Percentiles rank a stretch among this genome's conserved stretches.
Conservation (phyloP, 2,888 invertebrate genomes). For the Lithosia quadra region DNA sequence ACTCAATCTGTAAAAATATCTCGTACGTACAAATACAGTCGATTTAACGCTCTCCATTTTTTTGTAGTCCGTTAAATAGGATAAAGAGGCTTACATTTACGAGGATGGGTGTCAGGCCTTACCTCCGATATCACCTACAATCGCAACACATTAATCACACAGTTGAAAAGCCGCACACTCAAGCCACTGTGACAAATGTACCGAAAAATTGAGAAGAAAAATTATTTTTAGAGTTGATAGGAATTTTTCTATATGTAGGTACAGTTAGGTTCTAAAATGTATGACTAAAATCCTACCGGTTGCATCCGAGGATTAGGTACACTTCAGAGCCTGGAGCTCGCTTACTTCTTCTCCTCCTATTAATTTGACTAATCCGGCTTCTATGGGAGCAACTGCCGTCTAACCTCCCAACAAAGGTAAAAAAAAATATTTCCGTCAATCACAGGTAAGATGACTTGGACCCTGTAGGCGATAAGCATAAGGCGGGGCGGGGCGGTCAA, state of each 20-base stretch:
- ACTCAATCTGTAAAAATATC: background rate
- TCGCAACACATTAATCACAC: constrained; percentile 24
- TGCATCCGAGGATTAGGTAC: too few species aligned
- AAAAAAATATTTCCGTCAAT: too few species aligned
- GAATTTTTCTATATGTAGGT: background rate
- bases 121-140: constrained; percentile 17
- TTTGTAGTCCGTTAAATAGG: constrained; percentile 1
- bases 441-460: too few species aligned
- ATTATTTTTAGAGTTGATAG: background rate
- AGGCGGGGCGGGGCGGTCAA: too few species aligned
- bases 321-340: too few species aligned
- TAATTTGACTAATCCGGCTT: too few species aligned
- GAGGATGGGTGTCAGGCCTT: constrained; percentile 7
- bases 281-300: background rate
- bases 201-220: constrained; percentile 13
- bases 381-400: too few species aligned
- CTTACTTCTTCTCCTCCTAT: too few species aligned
- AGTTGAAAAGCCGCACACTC: constrained; percentile 19
- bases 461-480: too few species aligned
- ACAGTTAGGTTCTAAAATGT: background rate
- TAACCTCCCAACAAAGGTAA: too few species aligned
- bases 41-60: background rate
- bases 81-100: constrained; percentile 9
- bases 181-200: constrained; percentile 4
- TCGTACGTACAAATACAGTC: background rate